Percentiles rank a stretch among this genome's conserved stretches.
Evolutionary conservation across 53 echinoderm and acorn worm species (phyloP).

Genomic region (Henricia sp.): DNA sequence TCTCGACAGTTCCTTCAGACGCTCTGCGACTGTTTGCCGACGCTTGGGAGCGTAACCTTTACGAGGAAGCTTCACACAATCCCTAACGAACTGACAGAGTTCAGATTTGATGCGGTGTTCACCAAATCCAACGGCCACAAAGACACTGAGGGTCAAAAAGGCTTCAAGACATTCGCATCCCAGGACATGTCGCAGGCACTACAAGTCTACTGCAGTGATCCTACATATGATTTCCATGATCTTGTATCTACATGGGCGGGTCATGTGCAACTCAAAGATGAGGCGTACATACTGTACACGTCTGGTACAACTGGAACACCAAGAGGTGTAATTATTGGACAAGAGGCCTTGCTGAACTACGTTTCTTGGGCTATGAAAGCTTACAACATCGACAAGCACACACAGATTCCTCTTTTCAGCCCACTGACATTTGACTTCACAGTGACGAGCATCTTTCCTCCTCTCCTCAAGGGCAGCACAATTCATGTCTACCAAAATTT

Average conservation of each 20-base stretch:
- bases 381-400: slow-evolving; percentile 28
- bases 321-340: slow-evolving; percentile 42
- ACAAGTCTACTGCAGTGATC: background rate
- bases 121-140: background rate
- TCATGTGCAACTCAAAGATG: slow-evolving; percentile 9
- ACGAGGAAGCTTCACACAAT: slow-evolving; percentile 31
- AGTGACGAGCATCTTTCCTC: slow-evolving; percentile 36
- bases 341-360: slow-evolving; percentile 34
- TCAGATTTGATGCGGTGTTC: slow-evolving; percentile 42
- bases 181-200: background rate
- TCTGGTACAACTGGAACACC: slow-evolving; percentile 42
- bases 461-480: slow-evolving; percentile 11
- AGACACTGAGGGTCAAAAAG: slow-evolving; percentile 1
- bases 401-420: slow-evolving; percentile 23
- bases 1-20: slow-evolving; percentile 35
- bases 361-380: slow-evolving; percentile 13
- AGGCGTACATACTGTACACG: slow-evolving; percentile 37
- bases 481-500: slow-evolving; percentile 20
- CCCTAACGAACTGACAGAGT: slow-evolving; percentile 34
- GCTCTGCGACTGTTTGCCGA: slow-evolving; percentile 20
- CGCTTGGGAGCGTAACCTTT: slow-evolving; percentile 1
- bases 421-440: slow-evolving; percentile 47
- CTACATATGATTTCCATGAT: background rate
- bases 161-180: background rate
- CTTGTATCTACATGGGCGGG: background rate